Percentiles rank a stretch among this genome's conserved stretches.
phyloP scores from a whole-genome alignment of 2,113 vertebrate genomes.

The Eurystomus gularis region DNA sequence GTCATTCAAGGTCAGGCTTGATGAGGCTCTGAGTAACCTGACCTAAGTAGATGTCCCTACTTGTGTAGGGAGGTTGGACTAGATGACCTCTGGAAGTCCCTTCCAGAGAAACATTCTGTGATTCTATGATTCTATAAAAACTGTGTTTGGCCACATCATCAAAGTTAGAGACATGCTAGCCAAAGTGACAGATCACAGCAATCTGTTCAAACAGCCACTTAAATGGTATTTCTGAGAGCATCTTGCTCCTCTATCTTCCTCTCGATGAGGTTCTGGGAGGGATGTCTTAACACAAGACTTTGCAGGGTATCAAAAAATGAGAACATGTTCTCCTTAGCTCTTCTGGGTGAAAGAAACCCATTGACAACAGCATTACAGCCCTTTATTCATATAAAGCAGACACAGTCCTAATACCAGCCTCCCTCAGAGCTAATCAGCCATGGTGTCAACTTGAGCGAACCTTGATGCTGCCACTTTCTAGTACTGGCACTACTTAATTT shows the following conservation, averaged over 20 bases:
- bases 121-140: no score
- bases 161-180: background rate
- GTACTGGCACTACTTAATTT: background rate
- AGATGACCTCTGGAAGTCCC: no score
- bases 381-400: background rate
- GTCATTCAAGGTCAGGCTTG: no score
- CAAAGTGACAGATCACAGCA: background rate
- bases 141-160: background rate
- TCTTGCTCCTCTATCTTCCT: background rate
- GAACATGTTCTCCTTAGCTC: background rate
- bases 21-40: no score
- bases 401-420: background rate
- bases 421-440: background rate
- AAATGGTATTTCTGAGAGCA: background rate
- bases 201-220: background rate
- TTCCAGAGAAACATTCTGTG: no score
- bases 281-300: background rate
- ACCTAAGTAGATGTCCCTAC: no score
- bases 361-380: background rate
- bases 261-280: background rate
- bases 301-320: background rate
- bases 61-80: no score
- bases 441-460: background rate
- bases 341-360: background rate
- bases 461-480: background rate